Percentiles rank a stretch among this genome's conserved stretches.
These are phyloP conservation scores for Arctia plantaginis DNA, from an alignment of 2,888 invertebrate genomes.

Conservation along the genomic window DNA sequence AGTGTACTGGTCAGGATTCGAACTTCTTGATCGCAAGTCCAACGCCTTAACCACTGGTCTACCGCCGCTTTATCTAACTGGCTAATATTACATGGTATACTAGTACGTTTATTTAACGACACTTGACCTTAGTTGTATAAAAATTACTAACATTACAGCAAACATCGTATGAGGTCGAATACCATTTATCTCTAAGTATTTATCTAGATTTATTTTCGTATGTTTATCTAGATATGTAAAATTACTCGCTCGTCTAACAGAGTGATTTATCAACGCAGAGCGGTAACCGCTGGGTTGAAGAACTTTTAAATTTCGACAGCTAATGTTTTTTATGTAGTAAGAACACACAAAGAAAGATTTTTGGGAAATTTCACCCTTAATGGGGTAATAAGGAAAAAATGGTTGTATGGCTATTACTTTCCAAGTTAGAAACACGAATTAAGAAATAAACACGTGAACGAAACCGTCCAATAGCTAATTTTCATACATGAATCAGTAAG, in stretches of 20 bases:
- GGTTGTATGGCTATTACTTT: too few species aligned
- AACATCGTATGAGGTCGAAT: slow-evolving; percentile 1
- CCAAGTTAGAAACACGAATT: too few species aligned
- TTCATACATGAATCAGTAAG: background rate
- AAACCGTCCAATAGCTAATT: too few species aligned
- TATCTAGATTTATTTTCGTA: background rate
- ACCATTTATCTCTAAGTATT: background rate
- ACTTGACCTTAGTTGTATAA: slow-evolving; percentile 2
- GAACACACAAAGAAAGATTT: background rate
- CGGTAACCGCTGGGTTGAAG: background rate
- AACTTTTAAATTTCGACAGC: background rate
- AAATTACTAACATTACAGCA: background rate
- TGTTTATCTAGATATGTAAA: background rate
- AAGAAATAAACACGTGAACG: too few species aligned
- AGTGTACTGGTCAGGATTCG: too few species aligned
- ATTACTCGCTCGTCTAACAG: background rate
- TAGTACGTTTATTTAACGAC: background rate
- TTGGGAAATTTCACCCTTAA: background rate
- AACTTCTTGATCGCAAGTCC: too few species aligned
- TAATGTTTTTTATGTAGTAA: background rate
- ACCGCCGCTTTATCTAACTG: too few species aligned
- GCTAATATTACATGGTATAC: too few species aligned
- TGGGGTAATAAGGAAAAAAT: background rate
- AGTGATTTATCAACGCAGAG: background rate
- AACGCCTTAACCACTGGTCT: too few species aligned